Evolutionary conservation across 2,888 invertebrate genomes (phyloP).

Genomic region (Liodrosophila aerea): DNA sequence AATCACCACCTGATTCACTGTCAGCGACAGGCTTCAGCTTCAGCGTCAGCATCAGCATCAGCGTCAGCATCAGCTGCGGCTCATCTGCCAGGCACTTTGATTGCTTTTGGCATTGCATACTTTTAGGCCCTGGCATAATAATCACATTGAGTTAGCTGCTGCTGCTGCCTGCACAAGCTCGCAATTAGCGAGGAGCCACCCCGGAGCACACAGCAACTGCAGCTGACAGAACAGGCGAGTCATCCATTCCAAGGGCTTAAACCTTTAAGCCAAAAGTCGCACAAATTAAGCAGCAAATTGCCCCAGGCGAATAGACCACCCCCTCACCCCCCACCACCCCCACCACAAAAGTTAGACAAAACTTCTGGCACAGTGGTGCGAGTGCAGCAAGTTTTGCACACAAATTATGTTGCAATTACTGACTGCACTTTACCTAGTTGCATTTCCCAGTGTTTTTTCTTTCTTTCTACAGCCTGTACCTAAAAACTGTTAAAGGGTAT

Average conservation of each 20-base stretch:
- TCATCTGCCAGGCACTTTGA: conserved; percentile 32
- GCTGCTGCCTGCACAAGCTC: conserved; percentile 53
- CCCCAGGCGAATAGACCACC: conserved; percentile 22
- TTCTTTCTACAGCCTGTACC: no score
- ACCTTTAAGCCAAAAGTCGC: conserved; percentile 63
- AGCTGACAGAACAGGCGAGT: background rate
- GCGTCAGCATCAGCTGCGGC: no score
- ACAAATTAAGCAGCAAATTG: conserved; percentile 62
- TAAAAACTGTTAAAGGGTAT: no score
- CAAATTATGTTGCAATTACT: conserved; percentile 2
- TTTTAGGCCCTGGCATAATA: conserved; percentile 47
- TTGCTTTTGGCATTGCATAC: conserved; percentile 51
- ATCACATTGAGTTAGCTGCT: conserved; percentile 41
- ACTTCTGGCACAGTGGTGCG: conserved; percentile 25
- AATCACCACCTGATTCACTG: background rate
- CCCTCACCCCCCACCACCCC: no score
- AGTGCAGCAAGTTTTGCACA: conserved; percentile 1
- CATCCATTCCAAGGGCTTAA: conserved; percentile 16
- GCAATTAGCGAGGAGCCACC: conserved; percentile 19
- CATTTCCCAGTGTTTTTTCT: no score
- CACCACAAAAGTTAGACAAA: conserved; percentile 32
- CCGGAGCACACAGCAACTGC: background rate
- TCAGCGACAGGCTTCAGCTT: conserved; percentile 3
- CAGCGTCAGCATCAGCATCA: background rate
- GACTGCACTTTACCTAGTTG: background rate